Evolutionary conservation across 2,797 vertebrate genomes (phyloP).

Genomic region (Uromys caudimaculatus): DNA sequence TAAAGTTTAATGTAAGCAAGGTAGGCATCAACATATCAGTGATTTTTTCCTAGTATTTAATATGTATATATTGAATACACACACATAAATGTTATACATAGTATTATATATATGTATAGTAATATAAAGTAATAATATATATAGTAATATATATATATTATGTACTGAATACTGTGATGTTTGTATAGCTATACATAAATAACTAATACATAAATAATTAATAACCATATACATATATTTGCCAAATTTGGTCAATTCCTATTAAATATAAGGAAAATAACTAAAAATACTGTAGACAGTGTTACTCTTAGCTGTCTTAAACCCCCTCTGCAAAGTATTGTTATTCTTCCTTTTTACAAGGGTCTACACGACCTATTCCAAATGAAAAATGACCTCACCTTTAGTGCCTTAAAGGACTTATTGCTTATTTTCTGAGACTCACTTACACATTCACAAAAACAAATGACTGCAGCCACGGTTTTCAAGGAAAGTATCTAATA

Average conservation of each 20-base stretch:
- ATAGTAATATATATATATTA: neutral
- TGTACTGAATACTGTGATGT: neutral
- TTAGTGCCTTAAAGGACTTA: neutral
- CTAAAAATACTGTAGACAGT: neutral
- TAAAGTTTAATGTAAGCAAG: neutral
- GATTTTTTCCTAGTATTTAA: neutral
- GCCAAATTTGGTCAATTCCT: neutral
- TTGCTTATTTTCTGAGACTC: neutral
- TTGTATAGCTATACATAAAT: neutral
- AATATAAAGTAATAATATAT: too few relatives aligned
- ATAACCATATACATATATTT: neutral
- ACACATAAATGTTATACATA: neutral
- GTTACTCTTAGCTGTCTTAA: neutral
- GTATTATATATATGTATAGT: too few relatives aligned
- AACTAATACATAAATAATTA: neutral
- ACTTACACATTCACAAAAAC: constrained; percentile 15
- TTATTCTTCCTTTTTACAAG: constrained; percentile 8
- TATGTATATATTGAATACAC: neutral
- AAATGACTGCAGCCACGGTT: neutral
- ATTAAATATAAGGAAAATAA: neutral
- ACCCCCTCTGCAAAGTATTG: neutral
- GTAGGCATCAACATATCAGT: neutral
- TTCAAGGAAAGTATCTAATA: neutral
- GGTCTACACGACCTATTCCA: neutral
- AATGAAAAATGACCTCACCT: neutral